Evolutionary conservation across 2,888 invertebrate genomes (phyloP).

Genomic region (Macaria notata): DNA sequence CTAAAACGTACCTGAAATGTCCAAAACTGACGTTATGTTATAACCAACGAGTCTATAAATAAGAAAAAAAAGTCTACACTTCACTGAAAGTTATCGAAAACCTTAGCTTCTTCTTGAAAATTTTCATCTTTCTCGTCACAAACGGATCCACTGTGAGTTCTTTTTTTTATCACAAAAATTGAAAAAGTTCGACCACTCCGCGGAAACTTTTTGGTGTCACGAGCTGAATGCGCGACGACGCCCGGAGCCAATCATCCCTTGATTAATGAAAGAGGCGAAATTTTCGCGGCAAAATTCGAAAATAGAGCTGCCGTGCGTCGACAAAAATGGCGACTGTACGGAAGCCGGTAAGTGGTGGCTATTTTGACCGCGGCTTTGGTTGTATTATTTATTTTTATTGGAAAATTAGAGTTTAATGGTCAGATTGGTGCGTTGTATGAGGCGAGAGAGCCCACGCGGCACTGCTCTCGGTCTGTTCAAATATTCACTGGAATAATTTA

Average conservation of each 20-base stretch:
- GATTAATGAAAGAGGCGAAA: slow-evolving; percentile 48
- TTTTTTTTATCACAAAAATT: slow-evolving; percentile 19
- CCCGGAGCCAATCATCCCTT: slow-evolving; percentile 50
- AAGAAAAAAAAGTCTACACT: slow-evolving; percentile 18
- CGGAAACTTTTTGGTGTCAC: slow-evolving; percentile 39
- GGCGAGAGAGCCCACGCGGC: slow-evolving; percentile 67
- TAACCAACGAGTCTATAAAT: too few species aligned
- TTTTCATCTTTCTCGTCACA: slow-evolving; percentile 76
- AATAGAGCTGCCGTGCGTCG: slow-evolving; percentile 55
- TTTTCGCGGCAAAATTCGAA: slow-evolving; percentile 63
- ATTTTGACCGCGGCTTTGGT: slow-evolving; percentile 66
- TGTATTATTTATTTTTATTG: slow-evolving; percentile 77
- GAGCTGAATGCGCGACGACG: slow-evolving; percentile 39
- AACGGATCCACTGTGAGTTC: slow-evolving; percentile 66
- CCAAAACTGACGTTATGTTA: too few species aligned
- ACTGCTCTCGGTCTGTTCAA: slow-evolving; percentile 60
- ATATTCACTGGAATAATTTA: slow-evolving; percentile 76
- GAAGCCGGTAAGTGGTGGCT: slow-evolving; percentile 59
- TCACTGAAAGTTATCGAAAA: slow-evolving; percentile 64
- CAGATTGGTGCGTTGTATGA: slow-evolving; percentile 61
- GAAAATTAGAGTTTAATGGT: slow-evolving; percentile 73
- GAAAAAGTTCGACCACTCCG: slow-evolving; percentile 27
- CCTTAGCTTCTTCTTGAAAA: slow-evolving; percentile 76
- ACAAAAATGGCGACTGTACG: slow-evolving; percentile 58
- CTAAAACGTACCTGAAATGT: too few species aligned